Evolutionary conservation across 2,113 vertebrate species (phyloP), one percentile per base, ranked within the genome.

Genomic region (Tretioscincus oriximinensis): DNA sequence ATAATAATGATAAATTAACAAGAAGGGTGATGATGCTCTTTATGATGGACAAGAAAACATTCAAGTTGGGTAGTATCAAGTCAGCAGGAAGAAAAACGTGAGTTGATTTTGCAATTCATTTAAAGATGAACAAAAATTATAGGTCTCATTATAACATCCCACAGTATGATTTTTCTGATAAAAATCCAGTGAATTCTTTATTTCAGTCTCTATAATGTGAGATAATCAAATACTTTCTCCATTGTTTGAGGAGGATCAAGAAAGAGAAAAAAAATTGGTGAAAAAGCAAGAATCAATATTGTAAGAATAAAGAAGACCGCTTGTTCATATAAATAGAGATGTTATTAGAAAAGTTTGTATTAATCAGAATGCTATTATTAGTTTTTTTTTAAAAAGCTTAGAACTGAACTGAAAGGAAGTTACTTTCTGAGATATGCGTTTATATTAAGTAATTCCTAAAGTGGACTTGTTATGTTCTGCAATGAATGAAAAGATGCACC

Each of bases 241-340:
- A 72, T 81, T 88, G 84, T 82, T 49, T 89, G 86, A 84, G 87
- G 91, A 93, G 82, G 90, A 83, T 49, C 90, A 90, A 83, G 91
- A 90, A 90, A 88, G 83, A 84, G 92, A 92, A 88, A 94, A 94
- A 93, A 95, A 92, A 83, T 95, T 94, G 94, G 93, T 84, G 86
- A 87, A 89, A 92, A 88, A 93, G 88, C 84, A 78, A 92, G 94
- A 94, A 90, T 93, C 93, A 81, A 88, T 93, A 93, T 94, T 95
- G 93, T 95, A 84, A 92, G 93, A 94, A 94, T 93, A 94, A 95
- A 93, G 93, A 88, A 95, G 95, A 95, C 94, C 95, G 95, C 93
- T 93, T 91, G 92, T 95, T 94, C 94, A 94, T 95, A 89, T 88
- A 93, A 94, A 94, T 91, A 91, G 93, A 95, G 93, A 92, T 90